Conservation (phyloP, 2,113 vertebrate species). For the Hippocampus comes region DNA sequence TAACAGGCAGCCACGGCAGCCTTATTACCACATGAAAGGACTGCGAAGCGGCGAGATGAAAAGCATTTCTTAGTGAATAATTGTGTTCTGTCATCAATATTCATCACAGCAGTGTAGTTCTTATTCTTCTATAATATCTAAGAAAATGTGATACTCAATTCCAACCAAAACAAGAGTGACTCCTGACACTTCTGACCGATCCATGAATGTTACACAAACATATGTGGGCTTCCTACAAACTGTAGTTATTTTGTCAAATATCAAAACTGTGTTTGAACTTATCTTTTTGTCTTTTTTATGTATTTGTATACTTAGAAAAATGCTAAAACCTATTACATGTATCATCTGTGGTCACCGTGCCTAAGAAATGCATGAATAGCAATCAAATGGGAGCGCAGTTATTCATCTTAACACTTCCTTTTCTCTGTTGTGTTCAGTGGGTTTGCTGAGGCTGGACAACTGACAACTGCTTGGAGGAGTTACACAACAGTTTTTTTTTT, state of each 20-base stretch:
- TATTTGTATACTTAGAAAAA: background rate
- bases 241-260: background rate
- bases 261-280: background rate
- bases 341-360: background rate
- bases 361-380: background rate
- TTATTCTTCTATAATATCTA: background rate
- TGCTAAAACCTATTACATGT: background rate
- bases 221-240: background rate
- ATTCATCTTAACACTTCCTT: conserved; percentile 14
- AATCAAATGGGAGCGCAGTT: background rate
- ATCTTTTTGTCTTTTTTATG: background rate
- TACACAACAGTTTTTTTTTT: conserved; percentile 33
- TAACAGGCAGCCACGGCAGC: background rate
- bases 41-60: background rate
- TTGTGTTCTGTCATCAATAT: background rate
- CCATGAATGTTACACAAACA: background rate
- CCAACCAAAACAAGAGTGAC: too few relatives aligned
- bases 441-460: conserved; percentile 34
- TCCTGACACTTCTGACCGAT: background rate
- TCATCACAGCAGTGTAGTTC: background rate
- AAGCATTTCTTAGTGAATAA: background rate
- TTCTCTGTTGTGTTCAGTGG: conserved; percentile 1
- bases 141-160: background rate
- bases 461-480: conserved; percentile 42
- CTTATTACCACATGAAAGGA: background rate